Conservation (phyloP, 2,113 vertebrate species). For the Colistium nudipinnis region DNA sequence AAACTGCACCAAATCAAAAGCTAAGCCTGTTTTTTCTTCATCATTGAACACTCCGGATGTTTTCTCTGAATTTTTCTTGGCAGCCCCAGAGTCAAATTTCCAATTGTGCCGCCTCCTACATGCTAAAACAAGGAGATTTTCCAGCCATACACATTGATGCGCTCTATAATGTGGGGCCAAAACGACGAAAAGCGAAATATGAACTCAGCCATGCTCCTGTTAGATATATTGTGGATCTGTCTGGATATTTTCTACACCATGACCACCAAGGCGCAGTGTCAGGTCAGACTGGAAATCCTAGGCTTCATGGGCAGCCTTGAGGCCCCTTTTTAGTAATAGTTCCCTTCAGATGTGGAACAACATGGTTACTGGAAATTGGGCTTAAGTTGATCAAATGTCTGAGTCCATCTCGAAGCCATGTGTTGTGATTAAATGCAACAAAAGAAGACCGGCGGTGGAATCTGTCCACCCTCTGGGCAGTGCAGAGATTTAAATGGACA, state of each 20-base stretch:
- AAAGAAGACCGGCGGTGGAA: conserved; percentile 37
- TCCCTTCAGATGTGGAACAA: conserved; percentile 36
- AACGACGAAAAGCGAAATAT: neutral
- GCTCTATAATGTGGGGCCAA: too few species aligned
- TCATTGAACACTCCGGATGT: neutral
- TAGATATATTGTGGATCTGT: conserved; percentile 1
- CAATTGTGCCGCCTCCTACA: too few species aligned
- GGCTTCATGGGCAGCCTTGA: conserved; percentile 6
- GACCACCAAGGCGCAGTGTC: conserved; percentile 7
- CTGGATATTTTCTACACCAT: conserved; percentile 6
- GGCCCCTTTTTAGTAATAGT: conserved; percentile 25
- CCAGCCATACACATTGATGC: too few species aligned
- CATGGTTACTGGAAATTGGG: conserved; percentile 38
- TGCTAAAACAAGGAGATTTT: too few species aligned
- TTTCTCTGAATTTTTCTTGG: too few species aligned
- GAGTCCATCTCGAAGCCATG: conserved; percentile 25
- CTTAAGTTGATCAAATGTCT: conserved; percentile 51
- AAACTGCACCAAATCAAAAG: conserved; percentile 40
- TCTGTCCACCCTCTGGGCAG: conserved; percentile 12
- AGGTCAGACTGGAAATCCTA: neutral
- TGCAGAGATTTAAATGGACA: neutral
- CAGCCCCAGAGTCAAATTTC: too few species aligned
- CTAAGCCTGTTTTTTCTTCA: conserved; percentile 15
- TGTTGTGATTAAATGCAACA: conserved; percentile 54
- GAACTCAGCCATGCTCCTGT: too few species aligned